Percentiles rank a stretch among this genome's conserved stretches.
Conservation (phyloP, 2,797 vertebrate species). For the Carcharodon carcharias region DNA sequence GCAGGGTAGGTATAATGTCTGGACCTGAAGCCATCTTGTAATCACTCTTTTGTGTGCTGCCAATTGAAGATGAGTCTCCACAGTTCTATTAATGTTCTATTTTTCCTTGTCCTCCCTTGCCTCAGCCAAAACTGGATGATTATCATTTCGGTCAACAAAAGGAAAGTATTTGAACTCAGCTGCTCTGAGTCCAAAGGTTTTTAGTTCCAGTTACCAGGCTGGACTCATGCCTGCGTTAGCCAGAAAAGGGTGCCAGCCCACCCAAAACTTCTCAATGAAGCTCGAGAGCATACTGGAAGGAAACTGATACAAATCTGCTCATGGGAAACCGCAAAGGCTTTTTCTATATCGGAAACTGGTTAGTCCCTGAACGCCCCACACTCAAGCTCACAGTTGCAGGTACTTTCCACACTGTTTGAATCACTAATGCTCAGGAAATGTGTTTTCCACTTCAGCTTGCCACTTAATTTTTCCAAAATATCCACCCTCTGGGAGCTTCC, state of each 20-base stretch:
- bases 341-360: not conserved
- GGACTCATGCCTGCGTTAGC: not conserved
- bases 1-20: not conserved
- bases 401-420: slow-evolving; percentile 21
- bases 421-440: slow-evolving; percentile 13
- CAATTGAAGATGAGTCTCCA: not conserved
- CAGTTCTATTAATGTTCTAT: no score
- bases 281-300: not conserved
- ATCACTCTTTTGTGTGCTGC: not conserved
- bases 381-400: not conserved
- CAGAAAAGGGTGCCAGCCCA: not conserved
- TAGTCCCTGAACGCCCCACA: not conserved
- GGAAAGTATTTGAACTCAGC: not conserved
- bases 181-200: not conserved
- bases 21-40: not conserved
- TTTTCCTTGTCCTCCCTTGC: not conserved
- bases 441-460: slow-evolving; percentile 22
- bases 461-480: not conserved
- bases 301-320: not conserved
- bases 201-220: not conserved
- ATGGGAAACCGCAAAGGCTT: not conserved
- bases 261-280: not conserved
- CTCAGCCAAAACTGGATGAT: not conserved
- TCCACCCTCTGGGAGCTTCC: not conserved
- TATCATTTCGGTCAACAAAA: not conserved